These are phyloP conservation scores for Drosophila erecta DNA, from an alignment of 1,140 invertebrate genomes.

Conservation along the genomic window DNA sequence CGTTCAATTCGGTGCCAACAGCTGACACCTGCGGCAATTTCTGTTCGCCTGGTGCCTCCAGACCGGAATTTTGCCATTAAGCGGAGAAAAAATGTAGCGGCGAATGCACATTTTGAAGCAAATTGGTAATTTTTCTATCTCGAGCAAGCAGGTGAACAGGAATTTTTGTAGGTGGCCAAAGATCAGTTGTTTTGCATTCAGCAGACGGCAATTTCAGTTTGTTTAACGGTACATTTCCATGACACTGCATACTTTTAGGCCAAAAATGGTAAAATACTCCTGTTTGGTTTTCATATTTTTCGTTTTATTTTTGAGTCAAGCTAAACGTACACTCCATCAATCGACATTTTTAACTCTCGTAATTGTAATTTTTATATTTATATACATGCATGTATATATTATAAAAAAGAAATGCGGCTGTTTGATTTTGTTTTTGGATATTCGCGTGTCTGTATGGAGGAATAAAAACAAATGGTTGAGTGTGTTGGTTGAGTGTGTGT, in stretches of 20 bases:
- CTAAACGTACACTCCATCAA: conserved; percentile 66
- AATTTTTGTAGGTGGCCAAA: too few species aligned
- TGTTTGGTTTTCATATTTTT: conserved; percentile 51
- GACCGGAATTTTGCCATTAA: too few species aligned
- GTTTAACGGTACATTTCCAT: too few species aligned
- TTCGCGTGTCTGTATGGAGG: conserved; percentile 25
- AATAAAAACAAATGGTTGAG: conserved; percentile 20
- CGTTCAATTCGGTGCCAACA: too few species aligned
- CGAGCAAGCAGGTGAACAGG: too few species aligned
- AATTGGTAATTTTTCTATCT: too few species aligned
- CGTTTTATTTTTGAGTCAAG: conserved; percentile 68
- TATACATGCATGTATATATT: conserved; percentile 19
- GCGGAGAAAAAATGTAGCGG: too few species aligned
- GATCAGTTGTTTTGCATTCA: too few species aligned
- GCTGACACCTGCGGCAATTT: too few species aligned
- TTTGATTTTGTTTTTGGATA: conserved; percentile 53
- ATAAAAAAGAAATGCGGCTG: conserved; percentile 65
- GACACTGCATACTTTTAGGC: not conserved
- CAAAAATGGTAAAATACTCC: not conserved
- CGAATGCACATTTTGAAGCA: too few species aligned
- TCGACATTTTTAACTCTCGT: conserved; percentile 67
- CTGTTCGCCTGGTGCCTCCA: too few species aligned
- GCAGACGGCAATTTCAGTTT: too few species aligned
- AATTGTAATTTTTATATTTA: conserved; percentile 61
- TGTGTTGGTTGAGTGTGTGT: conserved; percentile 18